Evolutionary conservation across 2,797 vertebrate species (phyloP).

Genomic region (Typhlichthys subterraneus): DNA sequence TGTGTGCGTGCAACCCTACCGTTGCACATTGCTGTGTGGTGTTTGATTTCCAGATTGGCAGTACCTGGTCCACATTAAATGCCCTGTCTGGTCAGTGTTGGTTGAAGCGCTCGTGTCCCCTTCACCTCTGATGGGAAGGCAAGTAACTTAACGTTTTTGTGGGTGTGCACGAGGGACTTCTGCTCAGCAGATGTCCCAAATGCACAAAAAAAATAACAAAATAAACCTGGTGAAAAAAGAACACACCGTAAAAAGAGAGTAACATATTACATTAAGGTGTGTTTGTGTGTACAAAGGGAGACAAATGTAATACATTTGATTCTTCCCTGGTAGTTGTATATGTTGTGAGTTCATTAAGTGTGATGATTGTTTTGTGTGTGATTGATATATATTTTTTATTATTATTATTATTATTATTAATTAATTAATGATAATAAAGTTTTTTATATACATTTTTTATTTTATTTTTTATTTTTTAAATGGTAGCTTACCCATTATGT

Average conservation of each 20-base stretch:
- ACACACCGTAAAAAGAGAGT: constrained; percentile 8
- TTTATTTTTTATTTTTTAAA: not conserved
- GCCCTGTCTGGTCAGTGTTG: constrained; percentile 28
- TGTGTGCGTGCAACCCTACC: not conserved
- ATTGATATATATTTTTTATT: too few relatives aligned
- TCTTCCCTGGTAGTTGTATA: too few relatives aligned
- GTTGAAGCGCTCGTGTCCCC: constrained; percentile 53
- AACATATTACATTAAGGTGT: constrained; percentile 5
- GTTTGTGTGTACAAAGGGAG: not conserved
- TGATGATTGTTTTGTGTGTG: not conserved
- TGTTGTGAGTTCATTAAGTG: not conserved
- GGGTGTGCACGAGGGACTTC: constrained; percentile 54
- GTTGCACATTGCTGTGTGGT: constrained; percentile 34
- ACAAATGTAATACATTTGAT: not conserved
- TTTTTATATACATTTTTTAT: not conserved
- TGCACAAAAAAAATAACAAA: constrained; percentile 1
- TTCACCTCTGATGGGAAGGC: constrained; percentile 41
- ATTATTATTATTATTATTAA: too few relatives aligned
- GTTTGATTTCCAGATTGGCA: constrained; percentile 64
- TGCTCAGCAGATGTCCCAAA: constrained; percentile 71
- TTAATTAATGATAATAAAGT: too few relatives aligned
- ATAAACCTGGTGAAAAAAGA: constrained; percentile 27
- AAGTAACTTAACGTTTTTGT: constrained; percentile 31
- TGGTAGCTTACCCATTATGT: not conserved
- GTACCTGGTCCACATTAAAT: constrained; percentile 56